Percentiles rank a stretch among this genome's conserved stretches.
phyloP scores from a whole-genome alignment of 35 echinoderm and acorn worm genomes.

The Ophiothrix spiculata region DNA sequence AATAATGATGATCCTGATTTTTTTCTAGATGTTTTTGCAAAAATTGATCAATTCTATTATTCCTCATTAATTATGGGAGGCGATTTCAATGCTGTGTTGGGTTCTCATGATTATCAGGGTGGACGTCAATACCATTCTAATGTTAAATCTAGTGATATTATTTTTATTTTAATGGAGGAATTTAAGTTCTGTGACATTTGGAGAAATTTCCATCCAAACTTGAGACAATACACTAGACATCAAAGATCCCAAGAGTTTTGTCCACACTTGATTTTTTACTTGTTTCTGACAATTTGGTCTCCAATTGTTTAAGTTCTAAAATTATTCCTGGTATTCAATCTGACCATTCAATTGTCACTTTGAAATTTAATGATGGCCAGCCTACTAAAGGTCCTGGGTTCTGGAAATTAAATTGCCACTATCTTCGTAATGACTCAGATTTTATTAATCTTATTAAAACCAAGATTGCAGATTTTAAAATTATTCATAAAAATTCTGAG shows the following conservation, averaged over 20 bases:
- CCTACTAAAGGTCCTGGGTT: conserved; percentile 13
- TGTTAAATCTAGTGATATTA: background rate
- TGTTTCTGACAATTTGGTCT: conserved; percentile 16
- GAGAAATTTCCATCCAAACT: background rate
- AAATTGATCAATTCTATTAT: background rate
- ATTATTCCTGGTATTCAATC: conserved; percentile 35
- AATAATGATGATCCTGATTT: background rate
- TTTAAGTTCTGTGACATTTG: background rate
- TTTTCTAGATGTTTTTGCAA: conserved; percentile 4
- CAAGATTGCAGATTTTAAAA: conserved; percentile 13
- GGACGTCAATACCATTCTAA: background rate
- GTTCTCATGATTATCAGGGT: background rate
- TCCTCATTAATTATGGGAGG: background rate
- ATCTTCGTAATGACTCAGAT: conserved; percentile 32
- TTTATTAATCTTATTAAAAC: conserved; percentile 21
- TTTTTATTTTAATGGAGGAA: background rate
- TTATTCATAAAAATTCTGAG: background rate
- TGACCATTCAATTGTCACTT: conserved; percentile 21
- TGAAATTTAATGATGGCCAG: conserved; percentile 19
- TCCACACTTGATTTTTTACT: conserved; percentile 14
- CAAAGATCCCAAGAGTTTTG: conserved; percentile 14
- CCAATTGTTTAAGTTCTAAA: conserved; percentile 32
- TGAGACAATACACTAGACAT: conserved; percentile 4
- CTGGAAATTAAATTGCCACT: conserved; percentile 36
- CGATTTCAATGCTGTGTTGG: background rate